These are phyloP conservation scores for Montipora capitata DNA, from an alignment of 92 coral and sea anemone species.

Conservation along the genomic window DNA sequence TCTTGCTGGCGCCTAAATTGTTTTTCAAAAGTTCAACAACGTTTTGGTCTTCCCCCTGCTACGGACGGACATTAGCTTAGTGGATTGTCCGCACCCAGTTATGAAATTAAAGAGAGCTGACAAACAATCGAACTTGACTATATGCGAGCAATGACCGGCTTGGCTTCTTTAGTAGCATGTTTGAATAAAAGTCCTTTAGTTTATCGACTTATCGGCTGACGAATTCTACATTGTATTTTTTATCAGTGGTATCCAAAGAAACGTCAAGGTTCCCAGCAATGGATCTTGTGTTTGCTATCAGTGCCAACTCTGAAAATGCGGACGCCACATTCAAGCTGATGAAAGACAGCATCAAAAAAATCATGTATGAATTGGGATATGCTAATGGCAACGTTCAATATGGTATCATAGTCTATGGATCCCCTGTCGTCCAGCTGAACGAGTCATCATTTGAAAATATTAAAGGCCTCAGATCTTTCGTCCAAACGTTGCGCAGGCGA, in stretches of 20 bases:
- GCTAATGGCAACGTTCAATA: constrained; percentile 76
- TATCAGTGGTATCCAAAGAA: constrained; percentile 20
- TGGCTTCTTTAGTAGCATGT: no score
- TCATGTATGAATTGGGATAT: constrained; percentile 54
- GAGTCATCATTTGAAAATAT: constrained; percentile 62
- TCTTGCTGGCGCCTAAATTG: no score
- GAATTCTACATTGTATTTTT: background rate
- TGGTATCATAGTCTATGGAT: constrained; percentile 75
- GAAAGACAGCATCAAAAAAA: constrained; percentile 78
- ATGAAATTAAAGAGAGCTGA: no score
- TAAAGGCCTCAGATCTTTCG: constrained; percentile 50
- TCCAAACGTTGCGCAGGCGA: constrained; percentile 49
- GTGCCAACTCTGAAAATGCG: constrained; percentile 76
- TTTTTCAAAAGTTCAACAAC: no score
- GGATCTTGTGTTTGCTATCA: constrained; percentile 80
- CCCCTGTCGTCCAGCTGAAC: constrained; percentile 35
- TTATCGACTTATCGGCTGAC: background rate
- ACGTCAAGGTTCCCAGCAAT: constrained; percentile 54
- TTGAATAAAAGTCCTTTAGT: background rate
- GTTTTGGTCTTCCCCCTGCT: no score
- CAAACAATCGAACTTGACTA: no score
- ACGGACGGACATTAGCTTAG: no score
- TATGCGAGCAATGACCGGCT: no score
- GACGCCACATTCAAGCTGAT: constrained; percentile 65
- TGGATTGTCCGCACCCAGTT: no score